Conservation (phyloP, 92 coral and sea anemone species). For the Anthopleura xanthogrammica region DNA sequence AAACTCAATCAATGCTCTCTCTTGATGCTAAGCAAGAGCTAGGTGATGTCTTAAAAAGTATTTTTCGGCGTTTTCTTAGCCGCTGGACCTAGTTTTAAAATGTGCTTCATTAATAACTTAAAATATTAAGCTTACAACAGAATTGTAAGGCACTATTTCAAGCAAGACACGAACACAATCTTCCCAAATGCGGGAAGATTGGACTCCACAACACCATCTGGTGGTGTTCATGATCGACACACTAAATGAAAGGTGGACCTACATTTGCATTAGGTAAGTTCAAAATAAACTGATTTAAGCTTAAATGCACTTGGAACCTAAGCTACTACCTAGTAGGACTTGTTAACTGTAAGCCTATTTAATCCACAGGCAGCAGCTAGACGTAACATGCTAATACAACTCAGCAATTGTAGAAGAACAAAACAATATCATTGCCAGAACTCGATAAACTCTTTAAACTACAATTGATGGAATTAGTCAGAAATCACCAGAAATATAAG, state of each 20-base stretch:
- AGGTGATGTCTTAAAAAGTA: no score
- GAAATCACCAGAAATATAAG: neutral
- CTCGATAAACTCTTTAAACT: neutral
- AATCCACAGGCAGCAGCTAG: slow-evolving; percentile 4
- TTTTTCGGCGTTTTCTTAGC: no score
- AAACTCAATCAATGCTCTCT: no score
- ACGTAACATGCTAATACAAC: no score
- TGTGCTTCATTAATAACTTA: neutral
- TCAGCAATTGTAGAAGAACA: no score
- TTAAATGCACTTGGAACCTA: neutral
- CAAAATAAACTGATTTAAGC: slow-evolving; percentile 1
- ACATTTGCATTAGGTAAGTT: slow-evolving; percentile 8
- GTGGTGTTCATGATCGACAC: no score
- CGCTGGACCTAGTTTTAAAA: neutral
- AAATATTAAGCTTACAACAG: neutral
- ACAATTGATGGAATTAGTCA: neutral
- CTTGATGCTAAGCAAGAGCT: no score
- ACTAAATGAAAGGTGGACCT: slow-evolving; percentile 3
- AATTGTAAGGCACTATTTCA: no score
- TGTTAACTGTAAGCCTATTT: neutral
- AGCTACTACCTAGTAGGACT: neutral
- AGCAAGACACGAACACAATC: neutral
- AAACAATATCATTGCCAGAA: no score
- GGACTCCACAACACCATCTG: slow-evolving; percentile 5
- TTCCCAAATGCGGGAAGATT: slow-evolving; percentile 4